phyloP scores from a whole-genome alignment of 2,888 invertebrate species.

The Aspidiotus rigidus region DNA sequence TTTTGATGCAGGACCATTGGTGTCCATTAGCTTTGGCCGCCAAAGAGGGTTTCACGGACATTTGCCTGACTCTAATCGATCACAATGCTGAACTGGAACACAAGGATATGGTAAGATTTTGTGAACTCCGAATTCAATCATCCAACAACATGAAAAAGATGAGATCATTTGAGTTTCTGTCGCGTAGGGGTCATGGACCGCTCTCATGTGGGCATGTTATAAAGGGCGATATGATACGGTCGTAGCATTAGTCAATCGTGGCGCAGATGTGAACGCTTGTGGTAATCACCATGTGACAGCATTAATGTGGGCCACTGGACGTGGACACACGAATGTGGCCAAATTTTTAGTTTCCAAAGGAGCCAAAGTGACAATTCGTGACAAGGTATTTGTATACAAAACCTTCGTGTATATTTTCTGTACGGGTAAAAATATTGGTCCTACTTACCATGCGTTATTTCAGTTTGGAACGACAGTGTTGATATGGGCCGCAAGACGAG shows the following conservation, averaged over 20 bases:
- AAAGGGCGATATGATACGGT: conserved; percentile 76
- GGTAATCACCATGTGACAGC: conserved; percentile 92
- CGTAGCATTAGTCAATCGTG: conserved; percentile 65
- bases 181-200: conserved; percentile 88
- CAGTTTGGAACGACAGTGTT: conserved; percentile 91
- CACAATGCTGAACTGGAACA: conserved; percentile 79
- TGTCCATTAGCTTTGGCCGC: conserved; percentile 82
- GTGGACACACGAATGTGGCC: conserved; percentile 80
- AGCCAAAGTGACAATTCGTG: conserved; percentile 90
- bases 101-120: conserved; percentile 63
- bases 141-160: background rate
- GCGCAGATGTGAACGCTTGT: conserved; percentile 88
- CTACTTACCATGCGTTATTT: conserved; percentile 34
- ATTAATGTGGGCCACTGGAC: conserved; percentile 88
- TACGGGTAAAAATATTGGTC: background rate
- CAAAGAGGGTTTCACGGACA: conserved; percentile 73
- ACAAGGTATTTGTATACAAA: conserved; percentile 52
- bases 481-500: conserved; percentile 91
- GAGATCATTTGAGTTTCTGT: background rate
- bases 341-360: conserved; percentile 70
- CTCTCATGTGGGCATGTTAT: conserved; percentile 96
- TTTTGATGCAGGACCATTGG: conserved; percentile 67
- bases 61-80: conserved; percentile 71
- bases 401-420: background rate
- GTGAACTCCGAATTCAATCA: background rate